Evolutionary conservation across 2,797 vertebrate genomes (phyloP).

Genomic region (Parambassis ranga): DNA sequence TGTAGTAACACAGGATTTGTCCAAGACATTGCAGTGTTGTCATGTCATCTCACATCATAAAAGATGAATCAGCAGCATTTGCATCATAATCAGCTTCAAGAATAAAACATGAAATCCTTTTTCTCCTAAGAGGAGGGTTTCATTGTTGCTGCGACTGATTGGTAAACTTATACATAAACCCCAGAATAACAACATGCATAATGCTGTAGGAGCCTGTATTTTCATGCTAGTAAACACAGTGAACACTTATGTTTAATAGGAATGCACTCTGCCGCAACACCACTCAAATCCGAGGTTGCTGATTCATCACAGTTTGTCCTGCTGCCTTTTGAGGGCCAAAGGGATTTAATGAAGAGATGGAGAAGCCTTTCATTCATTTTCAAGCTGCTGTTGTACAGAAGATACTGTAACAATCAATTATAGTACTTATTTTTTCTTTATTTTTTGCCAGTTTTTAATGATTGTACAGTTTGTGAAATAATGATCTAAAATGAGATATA

Average conservation of each 20-base stretch:
- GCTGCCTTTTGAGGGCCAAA: neutral
- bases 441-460: neutral
- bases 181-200: neutral
- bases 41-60: neutral
- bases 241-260: neutral
- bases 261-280: neutral
- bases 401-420: neutral
- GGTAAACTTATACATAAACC: too few species aligned
- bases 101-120: neutral
- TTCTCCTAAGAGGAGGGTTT: neutral
- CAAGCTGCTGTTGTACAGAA: neutral
- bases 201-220: neutral
- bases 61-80: neutral
- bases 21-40: neutral
- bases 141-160: too few species aligned
- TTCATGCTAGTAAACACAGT: neutral
- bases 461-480: neutral
- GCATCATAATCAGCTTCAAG: neutral
- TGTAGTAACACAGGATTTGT: too few species aligned
- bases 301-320: neutral
- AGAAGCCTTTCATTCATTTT: neutral
- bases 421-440: neutral
- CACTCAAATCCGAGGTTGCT: neutral
- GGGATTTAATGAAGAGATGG: neutral
- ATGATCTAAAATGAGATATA: too few species aligned